Conservation (phyloP, 92 coral and sea anemone species). For the Actinernus sp. region DNA sequence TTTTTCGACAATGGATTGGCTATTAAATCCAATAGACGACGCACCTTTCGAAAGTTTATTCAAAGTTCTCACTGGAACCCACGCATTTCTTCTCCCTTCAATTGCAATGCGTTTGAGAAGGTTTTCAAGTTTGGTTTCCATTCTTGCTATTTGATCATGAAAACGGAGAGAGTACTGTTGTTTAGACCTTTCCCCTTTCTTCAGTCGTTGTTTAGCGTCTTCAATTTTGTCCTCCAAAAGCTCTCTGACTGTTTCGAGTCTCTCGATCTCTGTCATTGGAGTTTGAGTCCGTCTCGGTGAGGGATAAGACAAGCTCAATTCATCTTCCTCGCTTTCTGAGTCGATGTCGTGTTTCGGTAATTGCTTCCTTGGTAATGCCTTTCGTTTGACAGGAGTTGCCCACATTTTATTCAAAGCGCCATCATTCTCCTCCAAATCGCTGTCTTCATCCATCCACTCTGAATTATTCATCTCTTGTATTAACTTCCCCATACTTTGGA, state of each 20-base stretch:
- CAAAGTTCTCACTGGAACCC: neutral
- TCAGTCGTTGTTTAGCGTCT: conserved; percentile 28
- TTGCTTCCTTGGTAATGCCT: neutral
- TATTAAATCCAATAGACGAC: conserved; percentile 1
- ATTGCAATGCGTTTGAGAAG: conserved; percentile 51
- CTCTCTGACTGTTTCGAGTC: conserved; percentile 48
- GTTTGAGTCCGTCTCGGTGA: conserved; percentile 10
- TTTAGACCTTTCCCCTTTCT: conserved; percentile 1
- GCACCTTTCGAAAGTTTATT: neutral
- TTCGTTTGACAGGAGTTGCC: neutral
- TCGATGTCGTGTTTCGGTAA: conserved; percentile 12
- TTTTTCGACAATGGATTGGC: conserved; percentile 6
- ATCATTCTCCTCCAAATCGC: neutral
- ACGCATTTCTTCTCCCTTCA: conserved; percentile 22
- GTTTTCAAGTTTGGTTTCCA: conserved; percentile 58
- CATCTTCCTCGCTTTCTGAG: conserved; percentile 27
- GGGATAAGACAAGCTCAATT: conserved; percentile 3
- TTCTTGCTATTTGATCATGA: conserved; percentile 19
- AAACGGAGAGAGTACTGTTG: conserved; percentile 27
- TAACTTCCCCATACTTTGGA: neutral
- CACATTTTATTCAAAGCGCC: neutral
- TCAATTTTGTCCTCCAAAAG: conserved; percentile 45
- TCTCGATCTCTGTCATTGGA: conserved; percentile 56
- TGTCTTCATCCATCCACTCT: neutral
- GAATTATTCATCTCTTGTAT: neutral